Percentiles rank a stretch among this genome's conserved stretches.
These are phyloP conservation scores for Buathra laborator DNA, from an alignment of 2,888 invertebrate genomes.

Conservation along the genomic window DNA sequence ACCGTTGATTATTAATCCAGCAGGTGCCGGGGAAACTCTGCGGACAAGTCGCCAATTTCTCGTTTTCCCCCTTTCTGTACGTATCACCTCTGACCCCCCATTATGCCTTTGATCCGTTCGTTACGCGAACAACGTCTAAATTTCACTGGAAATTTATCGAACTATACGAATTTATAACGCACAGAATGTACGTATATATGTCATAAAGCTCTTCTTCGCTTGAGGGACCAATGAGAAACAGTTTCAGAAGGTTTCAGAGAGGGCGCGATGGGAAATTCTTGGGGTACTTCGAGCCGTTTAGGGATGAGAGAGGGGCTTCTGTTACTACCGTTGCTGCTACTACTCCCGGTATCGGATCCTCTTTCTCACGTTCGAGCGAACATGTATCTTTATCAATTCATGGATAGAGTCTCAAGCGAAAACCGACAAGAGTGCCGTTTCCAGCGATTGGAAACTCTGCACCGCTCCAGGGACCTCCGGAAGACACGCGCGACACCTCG, in stretches of 20 bases:
- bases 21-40: slow-evolving; percentile 48
- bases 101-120: background rate
- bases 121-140: background rate
- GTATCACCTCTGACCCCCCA: background rate
- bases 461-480: slow-evolving; percentile 23
- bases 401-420: slow-evolving; percentile 60
- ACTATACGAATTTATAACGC: background rate
- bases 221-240: background rate
- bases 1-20: slow-evolving; percentile 62
- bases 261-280: slow-evolving; percentile 31
- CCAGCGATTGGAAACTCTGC: slow-evolving; percentile 53
- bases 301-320: slow-evolving; percentile 12
- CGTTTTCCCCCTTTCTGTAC: background rate
- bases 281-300: slow-evolving; percentile 37
- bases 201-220: background rate
- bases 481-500: slow-evolving; percentile 10
- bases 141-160: background rate
- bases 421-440: slow-evolving; percentile 46
- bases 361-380: slow-evolving; percentile 49
- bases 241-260: background rate
- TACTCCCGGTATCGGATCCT: slow-evolving; percentile 20
- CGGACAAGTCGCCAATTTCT: slow-evolving; percentile 35
- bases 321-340: background rate
- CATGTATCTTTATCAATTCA: slow-evolving; percentile 66
- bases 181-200: background rate